These are phyloP conservation scores for Prosapia bicincta DNA, from an alignment of 2,888 invertebrate species.

Conservation along the genomic window DNA sequence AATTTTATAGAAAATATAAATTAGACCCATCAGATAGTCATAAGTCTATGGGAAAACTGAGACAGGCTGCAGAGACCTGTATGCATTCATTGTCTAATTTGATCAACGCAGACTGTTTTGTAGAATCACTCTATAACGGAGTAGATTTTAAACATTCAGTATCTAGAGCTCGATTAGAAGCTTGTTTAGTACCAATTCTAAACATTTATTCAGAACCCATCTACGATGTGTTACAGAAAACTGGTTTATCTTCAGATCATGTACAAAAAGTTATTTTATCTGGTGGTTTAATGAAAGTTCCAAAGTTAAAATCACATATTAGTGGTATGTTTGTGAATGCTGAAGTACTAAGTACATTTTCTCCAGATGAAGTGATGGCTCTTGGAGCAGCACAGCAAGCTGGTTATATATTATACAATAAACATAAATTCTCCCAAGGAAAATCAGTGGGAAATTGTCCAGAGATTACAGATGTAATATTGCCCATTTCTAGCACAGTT, in stretches of 20 bases:
- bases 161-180: conserved; percentile 66
- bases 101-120: conserved; percentile 68
- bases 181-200: conserved; percentile 60
- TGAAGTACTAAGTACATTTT: conserved; percentile 45
- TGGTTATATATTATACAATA: conserved; percentile 10
- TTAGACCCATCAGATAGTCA: conserved; percentile 66
- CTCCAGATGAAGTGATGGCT: conserved; percentile 75
- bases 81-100: conserved; percentile 73
- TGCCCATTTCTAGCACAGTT: neutral
- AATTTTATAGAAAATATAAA: conserved; percentile 56
- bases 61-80: conserved; percentile 66
- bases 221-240: conserved; percentile 50
- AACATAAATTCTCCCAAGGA: neutral
- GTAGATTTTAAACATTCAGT: conserved; percentile 72
- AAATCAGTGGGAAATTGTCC: neutral
- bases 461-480: neutral
- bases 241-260: neutral
- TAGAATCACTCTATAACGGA: conserved; percentile 76
- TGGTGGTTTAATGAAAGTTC: conserved; percentile 76
- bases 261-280: conserved; percentile 51
- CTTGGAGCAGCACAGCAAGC: conserved; percentile 73
- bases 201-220: conserved; percentile 57
- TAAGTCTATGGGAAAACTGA: conserved; percentile 65
- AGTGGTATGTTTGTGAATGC: conserved; percentile 51
- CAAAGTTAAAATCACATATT: conserved; percentile 66